Percentiles rank a stretch among this genome's conserved stretches.
Conservation (phyloP, 2,797 vertebrate genomes). For the Xiphorhynchus erythropygius region DNA sequence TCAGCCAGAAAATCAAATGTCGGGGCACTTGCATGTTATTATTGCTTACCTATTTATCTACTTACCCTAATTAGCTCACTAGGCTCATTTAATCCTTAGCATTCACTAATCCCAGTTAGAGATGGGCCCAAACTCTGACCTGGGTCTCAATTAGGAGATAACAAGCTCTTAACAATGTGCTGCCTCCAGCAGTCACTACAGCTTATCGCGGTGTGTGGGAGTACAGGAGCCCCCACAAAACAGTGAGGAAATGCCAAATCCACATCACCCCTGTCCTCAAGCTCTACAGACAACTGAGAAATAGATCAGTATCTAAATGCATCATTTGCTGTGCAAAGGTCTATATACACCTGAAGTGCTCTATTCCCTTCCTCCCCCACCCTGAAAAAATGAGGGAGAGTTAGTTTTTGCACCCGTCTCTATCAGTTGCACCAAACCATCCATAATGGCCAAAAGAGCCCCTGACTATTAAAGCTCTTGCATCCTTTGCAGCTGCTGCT, state of each 20-base stretch:
- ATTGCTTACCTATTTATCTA: neutral
- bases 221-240: neutral
- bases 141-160: neutral
- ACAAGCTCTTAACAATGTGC: neutral
- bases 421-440: neutral
- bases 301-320: neutral
- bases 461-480: neutral
- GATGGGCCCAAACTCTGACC: neutral
- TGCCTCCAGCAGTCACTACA: neutral
- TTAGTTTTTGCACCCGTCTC: neutral
- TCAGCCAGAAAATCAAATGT: neutral
- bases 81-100: neutral
- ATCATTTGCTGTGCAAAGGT: neutral
- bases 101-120: neutral
- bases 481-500: neutral
- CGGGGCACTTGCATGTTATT: neutral
- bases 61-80: neutral
- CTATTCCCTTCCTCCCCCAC: no score
- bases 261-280: neutral
- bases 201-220: neutral
- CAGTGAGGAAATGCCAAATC: neutral
- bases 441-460: neutral
- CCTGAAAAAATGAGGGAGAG: neutral
- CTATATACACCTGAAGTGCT: rapidly evolving
- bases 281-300: neutral